Evolutionary conservation across 2,888 invertebrate genomes (phyloP).

Genomic region (Acleris holmiana): DNA sequence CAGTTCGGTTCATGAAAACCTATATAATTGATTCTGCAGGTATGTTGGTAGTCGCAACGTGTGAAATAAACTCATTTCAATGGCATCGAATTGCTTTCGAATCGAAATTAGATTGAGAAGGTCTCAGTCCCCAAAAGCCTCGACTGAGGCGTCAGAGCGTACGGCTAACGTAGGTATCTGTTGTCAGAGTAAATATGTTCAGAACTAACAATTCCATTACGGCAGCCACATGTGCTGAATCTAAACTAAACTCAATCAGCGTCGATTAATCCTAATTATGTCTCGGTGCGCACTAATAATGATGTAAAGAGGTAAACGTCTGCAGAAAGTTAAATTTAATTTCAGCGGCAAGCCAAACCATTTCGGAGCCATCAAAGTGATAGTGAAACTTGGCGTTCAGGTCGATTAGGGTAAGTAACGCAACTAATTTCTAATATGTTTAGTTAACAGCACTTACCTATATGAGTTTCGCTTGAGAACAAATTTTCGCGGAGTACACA

Average conservation of each 20-base stretch:
- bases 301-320: slow-evolving; percentile 37
- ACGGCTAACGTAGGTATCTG: not conserved
- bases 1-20: slow-evolving; percentile 23
- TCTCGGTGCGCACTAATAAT: slow-evolving; percentile 11
- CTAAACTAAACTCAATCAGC: slow-evolving; percentile 23
- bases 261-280: slow-evolving; percentile 21
- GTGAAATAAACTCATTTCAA: slow-evolving; percentile 27
- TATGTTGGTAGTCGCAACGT: slow-evolving; percentile 14
- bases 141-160: slow-evolving; percentile 1
- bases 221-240: slow-evolving; percentile 24
- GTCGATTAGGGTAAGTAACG: slow-evolving; percentile 73
- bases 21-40: slow-evolving; percentile 29
- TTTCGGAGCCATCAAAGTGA: slow-evolving; percentile 62
- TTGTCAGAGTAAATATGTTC: slow-evolving; percentile 19
- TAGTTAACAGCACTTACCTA: slow-evolving; percentile 72
- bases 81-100: slow-evolving; percentile 16
- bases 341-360: slow-evolving; percentile 37
- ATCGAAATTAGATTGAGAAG: slow-evolving; percentile 19
- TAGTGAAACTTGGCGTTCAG: slow-evolving; percentile 63
- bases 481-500: slow-evolving; percentile 61
- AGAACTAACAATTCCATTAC: slow-evolving; percentile 25
- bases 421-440: slow-evolving; percentile 79
- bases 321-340: slow-evolving; percentile 35
- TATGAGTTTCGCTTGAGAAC: slow-evolving; percentile 60
- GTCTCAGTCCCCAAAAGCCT: slow-evolving; percentile 12